These are phyloP conservation scores for Mamestra configurata DNA, from an alignment of 1,140 invertebrate genomes.

Conservation along the genomic window DNA sequence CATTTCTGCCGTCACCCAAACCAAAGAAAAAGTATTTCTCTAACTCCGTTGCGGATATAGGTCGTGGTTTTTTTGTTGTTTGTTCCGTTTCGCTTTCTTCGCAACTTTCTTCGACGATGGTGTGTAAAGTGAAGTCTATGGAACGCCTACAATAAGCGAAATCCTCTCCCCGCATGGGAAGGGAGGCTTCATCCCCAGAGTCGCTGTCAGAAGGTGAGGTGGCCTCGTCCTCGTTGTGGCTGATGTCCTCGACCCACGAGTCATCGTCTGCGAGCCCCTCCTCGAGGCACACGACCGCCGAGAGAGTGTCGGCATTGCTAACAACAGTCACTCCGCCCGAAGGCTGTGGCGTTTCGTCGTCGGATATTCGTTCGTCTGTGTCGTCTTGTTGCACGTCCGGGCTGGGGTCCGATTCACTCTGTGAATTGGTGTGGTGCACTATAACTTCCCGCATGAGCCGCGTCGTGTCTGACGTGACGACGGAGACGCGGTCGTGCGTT, in stretches of 20 bases:
- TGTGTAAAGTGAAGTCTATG: conserved; percentile 96
- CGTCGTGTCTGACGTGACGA: conserved; percentile 92
- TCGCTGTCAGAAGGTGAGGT: conserved; percentile 89
- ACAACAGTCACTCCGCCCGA: conserved; percentile 89
- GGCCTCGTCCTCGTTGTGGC: conserved; percentile 91
- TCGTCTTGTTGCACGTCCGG: conserved; percentile 72
- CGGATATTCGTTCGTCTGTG: conserved; percentile 79
- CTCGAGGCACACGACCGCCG: conserved; percentile 92
- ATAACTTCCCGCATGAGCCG: conserved; percentile 89
- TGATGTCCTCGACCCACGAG: conserved; percentile 95
- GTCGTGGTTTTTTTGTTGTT: conserved; percentile 89
- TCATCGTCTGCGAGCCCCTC: conserved; percentile 95
- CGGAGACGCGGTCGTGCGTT: conserved; percentile 92
- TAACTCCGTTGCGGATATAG: conserved; percentile 93
- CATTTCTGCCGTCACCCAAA: conserved; percentile 91
- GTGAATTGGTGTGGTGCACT: conserved; percentile 88
- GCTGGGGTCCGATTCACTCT: conserved; percentile 78
- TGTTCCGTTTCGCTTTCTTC: conserved; percentile 95
- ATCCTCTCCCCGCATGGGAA: conserved; percentile 93
- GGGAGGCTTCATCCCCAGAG: conserved; percentile 88
- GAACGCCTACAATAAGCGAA: conserved; percentile 93
- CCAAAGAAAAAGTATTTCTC: conserved; percentile 97
- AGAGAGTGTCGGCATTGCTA: conserved; percentile 90
- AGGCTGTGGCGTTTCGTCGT: conserved; percentile 80
- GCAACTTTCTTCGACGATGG: conserved; percentile 97